These are phyloP conservation scores for Sebastolobus alascanus DNA, from an alignment of 2,797 vertebrate species.

Conservation along the genomic window DNA sequence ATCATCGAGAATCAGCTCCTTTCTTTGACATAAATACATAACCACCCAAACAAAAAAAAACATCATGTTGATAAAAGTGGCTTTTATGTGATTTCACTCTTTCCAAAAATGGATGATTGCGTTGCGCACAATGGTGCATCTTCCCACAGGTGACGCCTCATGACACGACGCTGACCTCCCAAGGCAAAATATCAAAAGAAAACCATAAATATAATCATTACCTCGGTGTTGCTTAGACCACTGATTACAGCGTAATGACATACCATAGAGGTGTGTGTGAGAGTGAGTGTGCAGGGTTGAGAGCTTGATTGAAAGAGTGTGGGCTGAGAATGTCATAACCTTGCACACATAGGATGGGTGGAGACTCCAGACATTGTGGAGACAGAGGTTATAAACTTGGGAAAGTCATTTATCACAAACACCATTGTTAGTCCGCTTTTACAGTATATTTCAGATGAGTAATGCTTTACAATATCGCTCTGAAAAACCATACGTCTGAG, in stretches of 20 bases:
- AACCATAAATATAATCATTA: conserved; percentile 57
- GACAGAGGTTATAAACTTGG: conserved; percentile 77
- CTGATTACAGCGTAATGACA: conserved; percentile 57
- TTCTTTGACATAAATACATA: conserved; percentile 45
- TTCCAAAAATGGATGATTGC: background rate
- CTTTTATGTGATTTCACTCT: conserved; percentile 2
- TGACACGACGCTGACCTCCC: conserved; percentile 28
- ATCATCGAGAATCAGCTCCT: conserved; percentile 37
- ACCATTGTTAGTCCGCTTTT: conserved; percentile 48
- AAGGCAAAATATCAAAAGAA: conserved; percentile 27
- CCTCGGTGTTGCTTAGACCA: background rate
- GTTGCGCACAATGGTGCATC: background rate
- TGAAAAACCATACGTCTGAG: conserved; percentile 1
- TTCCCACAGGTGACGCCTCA: conserved; percentile 24
- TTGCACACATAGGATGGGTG: conserved; percentile 75
- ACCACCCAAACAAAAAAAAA: conserved; percentile 17
- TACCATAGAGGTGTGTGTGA: conserved; percentile 30
- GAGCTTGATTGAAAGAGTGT: conserved; percentile 62
- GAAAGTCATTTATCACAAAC: conserved; percentile 57
- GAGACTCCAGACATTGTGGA: conserved; percentile 79
- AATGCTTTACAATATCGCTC: conserved; percentile 47
- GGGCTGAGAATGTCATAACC: conserved; percentile 70
- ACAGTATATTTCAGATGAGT: conserved; percentile 45
- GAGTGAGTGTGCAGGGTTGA: conserved; percentile 45
- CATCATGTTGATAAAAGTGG: background rate